A percentile compares a stretch with the other conserved stretches of the same genome.
These are phyloP conservation scores for Chlorodrepanis virens DNA, from an alignment of 2,113 vertebrate species.

Conservation along the genomic window DNA sequence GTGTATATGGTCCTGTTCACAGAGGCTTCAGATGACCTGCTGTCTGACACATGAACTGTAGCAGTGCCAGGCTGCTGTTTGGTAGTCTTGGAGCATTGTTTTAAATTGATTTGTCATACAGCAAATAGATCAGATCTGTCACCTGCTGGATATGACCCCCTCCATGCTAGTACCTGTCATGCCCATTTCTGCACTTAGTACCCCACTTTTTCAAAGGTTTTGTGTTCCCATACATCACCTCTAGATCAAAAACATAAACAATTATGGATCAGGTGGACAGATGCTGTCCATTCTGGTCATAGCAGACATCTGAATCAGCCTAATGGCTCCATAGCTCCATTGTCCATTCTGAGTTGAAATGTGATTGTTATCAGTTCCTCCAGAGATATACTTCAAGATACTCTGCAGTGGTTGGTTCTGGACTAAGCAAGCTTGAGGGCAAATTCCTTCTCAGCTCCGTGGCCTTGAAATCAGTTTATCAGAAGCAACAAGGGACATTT, in stretches of 20 bases:
- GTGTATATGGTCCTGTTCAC: not conserved
- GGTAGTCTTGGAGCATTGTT: not conserved
- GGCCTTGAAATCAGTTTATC: constrained; percentile 30
- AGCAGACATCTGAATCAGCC: constrained; percentile 41
- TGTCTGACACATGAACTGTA: not conserved
- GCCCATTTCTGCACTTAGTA: not conserved
- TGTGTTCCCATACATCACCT: not conserved
- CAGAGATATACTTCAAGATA: not conserved
- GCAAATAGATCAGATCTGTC: not conserved
- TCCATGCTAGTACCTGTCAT: not conserved
- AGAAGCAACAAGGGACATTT: constrained; percentile 32
- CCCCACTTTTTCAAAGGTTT: not conserved
- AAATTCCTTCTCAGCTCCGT: constrained; percentile 22
- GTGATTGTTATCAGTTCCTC: constrained; percentile 25
- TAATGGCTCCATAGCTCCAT: not conserved
- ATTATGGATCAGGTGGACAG: not conserved
- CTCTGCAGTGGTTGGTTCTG: constrained; percentile 8
- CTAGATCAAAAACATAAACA: not conserved
- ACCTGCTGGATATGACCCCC: not conserved
- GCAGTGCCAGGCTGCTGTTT: not conserved
- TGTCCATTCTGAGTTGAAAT: not conserved
- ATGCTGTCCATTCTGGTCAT: constrained; percentile 26
- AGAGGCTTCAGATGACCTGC: not conserved
- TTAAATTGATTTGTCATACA: not conserved
- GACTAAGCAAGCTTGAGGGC: constrained; percentile 15